Evolutionary conservation across 2,797 vertebrate species (phyloP), one percentile per base, ranked within the genome.

Genomic region (Ctenosaura bakeri): DNA sequence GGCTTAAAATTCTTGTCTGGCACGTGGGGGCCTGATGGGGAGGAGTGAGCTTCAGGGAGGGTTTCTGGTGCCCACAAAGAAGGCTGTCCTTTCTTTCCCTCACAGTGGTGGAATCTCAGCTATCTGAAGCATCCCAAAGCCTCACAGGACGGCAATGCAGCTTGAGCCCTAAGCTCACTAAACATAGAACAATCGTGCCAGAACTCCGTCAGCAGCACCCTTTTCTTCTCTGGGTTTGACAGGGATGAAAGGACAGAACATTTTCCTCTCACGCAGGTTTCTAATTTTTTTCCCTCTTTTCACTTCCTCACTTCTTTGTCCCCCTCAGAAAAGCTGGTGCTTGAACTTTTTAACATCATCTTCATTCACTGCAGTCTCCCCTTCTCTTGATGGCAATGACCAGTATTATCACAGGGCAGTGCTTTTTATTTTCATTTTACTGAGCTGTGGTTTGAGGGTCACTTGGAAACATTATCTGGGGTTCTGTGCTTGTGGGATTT

Each of bases 1-100:
- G 92, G 94, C 93, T 97, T 95, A 95, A 96, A 91, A 96, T 96
- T 96, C 95, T 95, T 93, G 92, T 92, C 91, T 16, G 93, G 92
- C 93, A 94, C 92, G 86, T 95, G 93, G 42, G 92, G 88, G 74
- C 42, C 3, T 86, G 92, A 89, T 90, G 84, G 92, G 91, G 90
- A 85, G 84, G 42, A 9, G 24, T 69, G 85, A 42, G 14, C 56
- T 35, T 52, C 88, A 76, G 83, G 92, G 85, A 86, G 88, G 92
- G 81, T 89, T 77, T 62, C 9, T 76, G 95, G 85, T 50, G 92
- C 93, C 94, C 94, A 90, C 93, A 96, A 94, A 95, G 94, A 93
- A 92, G 89, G 83, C 95, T 77, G 78, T 92, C 42, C 93, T 96
- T 89, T 74, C 81, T 89, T 89, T 82, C 88, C 54, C 93, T 97